Evolutionary conservation across 2,888 invertebrate genomes (phyloP).

Genomic region (Macrostomum cliftonense): DNA sequence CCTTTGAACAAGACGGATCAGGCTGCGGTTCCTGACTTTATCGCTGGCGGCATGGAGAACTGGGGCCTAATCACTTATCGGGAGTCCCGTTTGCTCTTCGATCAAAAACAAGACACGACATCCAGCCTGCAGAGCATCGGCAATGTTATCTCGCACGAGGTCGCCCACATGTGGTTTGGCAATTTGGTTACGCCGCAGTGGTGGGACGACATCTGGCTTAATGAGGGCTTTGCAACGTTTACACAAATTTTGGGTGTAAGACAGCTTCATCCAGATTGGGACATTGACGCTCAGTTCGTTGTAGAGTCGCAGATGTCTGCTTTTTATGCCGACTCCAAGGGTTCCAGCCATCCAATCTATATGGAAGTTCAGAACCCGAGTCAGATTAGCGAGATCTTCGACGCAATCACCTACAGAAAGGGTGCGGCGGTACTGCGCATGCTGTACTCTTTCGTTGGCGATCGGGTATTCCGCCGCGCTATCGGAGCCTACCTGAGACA

Average conservation of each 20-base stretch:
- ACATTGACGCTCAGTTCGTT: conserved; percentile 17
- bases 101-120: conserved; percentile 13
- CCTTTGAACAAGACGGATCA: conserved; percentile 45
- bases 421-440: conserved; percentile 32
- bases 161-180: conserved; percentile 44
- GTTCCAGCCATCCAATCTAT: conserved; percentile 32
- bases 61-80: conserved; percentile 36
- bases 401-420: conserved; percentile 34
- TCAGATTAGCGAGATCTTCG: conserved; percentile 29
- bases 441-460: conserved; percentile 28
- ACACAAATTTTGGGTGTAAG: conserved; percentile 36
- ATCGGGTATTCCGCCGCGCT: conserved; percentile 46
- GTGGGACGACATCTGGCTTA: conserved; percentile 36
- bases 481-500: conserved; percentile 70
- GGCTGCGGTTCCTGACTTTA: conserved; percentile 35
- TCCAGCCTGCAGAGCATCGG: conserved; percentile 30
- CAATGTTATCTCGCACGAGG: conserved; percentile 33
- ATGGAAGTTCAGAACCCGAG: conserved; percentile 26
- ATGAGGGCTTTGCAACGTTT: conserved; percentile 33
- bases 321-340: conserved; percentile 23
- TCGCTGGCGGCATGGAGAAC: conserved; percentile 36
- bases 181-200: conserved; percentile 36
- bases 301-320: not conserved
- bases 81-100: conserved; percentile 15
- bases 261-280: conserved; percentile 28